phyloP scores from a whole-genome alignment of 92 coral and sea anemone species.

The Porites cylindrica region DNA sequence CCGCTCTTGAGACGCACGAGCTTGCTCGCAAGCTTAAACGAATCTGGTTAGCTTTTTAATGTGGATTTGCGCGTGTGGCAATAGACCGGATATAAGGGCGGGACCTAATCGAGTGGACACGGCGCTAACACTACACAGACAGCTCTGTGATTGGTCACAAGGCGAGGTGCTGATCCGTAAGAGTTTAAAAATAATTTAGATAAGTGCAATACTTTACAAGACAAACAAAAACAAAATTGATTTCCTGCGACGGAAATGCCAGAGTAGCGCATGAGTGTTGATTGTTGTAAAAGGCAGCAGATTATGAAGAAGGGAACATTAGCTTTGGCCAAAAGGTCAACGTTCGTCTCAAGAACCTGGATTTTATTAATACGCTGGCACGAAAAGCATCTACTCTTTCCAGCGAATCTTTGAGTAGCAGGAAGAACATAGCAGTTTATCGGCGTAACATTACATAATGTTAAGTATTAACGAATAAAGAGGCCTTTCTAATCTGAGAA shows the following conservation, averaged over 20 bases:
- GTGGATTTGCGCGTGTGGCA: constrained; percentile 75
- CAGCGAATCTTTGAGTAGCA: neutral
- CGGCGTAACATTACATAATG: neutral
- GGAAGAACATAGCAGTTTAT: neutral
- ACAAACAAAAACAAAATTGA: constrained; percentile 87
- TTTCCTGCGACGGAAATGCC: constrained; percentile 94
- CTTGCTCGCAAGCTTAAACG: neutral
- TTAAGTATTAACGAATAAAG: neutral
- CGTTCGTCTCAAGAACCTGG: constrained; percentile 17
- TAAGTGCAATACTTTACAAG: constrained; percentile 93
- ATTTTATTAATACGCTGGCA: constrained; percentile 10
- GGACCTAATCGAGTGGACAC: constrained; percentile 82
- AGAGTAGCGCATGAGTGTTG: constrained; percentile 86
- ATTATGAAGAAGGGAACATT: constrained; percentile 17
- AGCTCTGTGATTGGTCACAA: constrained; percentile 77
- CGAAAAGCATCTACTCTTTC: constrained; percentile 3
- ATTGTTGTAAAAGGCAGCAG: constrained; percentile 43
- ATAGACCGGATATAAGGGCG: constrained; percentile 89
- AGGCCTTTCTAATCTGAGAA: neutral
- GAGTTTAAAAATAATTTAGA: constrained; percentile 97
- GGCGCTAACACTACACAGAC: constrained; percentile 94
- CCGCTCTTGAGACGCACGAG: constrained; percentile 14
- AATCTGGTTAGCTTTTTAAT: constrained; percentile 8
- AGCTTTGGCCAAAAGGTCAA: constrained; percentile 24
- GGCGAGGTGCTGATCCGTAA: constrained; percentile 91